Conservation (phyloP, 2,888 invertebrate genomes). For the Carpatolechia fugitivella region DNA sequence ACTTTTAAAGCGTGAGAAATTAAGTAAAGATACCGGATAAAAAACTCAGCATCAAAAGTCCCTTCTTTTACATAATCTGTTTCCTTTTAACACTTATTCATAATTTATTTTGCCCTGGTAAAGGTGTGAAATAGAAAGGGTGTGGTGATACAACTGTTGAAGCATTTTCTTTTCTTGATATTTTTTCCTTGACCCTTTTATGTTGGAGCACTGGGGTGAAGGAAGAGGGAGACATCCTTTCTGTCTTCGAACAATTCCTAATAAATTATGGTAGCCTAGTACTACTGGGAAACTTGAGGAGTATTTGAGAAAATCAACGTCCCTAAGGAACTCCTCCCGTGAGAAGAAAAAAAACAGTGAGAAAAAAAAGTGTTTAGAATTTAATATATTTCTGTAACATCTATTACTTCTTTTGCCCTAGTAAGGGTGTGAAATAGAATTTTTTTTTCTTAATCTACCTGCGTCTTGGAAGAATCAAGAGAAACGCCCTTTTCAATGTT, state of each 20-base stretch:
- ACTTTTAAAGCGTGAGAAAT: no score
- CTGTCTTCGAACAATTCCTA: background rate
- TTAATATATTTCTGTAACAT: no score
- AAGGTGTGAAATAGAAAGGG: slow-evolving; percentile 20
- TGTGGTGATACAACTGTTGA: background rate
- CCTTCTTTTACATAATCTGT: no score
- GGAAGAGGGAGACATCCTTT: no score
- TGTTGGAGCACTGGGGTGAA: no score
- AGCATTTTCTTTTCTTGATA: no score
- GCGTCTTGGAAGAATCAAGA: background rate
- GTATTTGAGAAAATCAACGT: slow-evolving; percentile 25
- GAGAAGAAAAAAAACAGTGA: background rate
- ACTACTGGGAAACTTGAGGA: slow-evolving; percentile 30
- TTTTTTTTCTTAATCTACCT: background rate
- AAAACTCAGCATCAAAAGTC: no score
- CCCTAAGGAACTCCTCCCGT: slow-evolving; percentile 15
- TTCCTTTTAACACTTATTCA: no score
- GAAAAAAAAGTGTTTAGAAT: no score
- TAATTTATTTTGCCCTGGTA: slow-evolving; percentile 19
- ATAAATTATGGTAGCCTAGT: background rate
- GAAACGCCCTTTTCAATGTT: no score
- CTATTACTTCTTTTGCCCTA: slow-evolving; percentile 10
- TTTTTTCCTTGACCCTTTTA: no score
- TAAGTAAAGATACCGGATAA: no score
- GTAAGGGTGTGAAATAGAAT: slow-evolving; percentile 24